Percentiles rank a stretch among this genome's conserved stretches.
phyloP scores from a whole-genome alignment of 2,797 vertebrate genomes.

The Ctenosaura bakeri region DNA sequence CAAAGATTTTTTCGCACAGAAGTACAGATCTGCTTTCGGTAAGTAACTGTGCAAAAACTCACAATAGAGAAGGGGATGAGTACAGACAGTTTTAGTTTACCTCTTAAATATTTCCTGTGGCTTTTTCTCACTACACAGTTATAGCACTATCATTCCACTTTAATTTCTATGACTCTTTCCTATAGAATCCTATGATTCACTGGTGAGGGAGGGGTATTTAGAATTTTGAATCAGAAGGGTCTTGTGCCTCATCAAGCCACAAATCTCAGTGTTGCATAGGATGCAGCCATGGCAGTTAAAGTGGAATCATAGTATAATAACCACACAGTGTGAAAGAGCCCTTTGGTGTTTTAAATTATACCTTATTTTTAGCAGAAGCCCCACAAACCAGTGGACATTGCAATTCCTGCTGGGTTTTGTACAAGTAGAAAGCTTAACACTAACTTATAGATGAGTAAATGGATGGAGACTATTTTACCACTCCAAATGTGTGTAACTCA shows the following conservation, averaged over 20 bases:
- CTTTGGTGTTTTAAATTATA: too few species aligned
- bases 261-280: too few species aligned
- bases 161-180: too few species aligned
- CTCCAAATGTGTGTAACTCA: not conserved
- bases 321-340: too few species aligned
- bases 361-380: not conserved
- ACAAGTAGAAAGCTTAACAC: not conserved
- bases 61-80: rapidly evolving
- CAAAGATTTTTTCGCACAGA: slow-evolving; percentile 81
- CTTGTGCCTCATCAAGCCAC: too few species aligned
- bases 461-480: not conserved
- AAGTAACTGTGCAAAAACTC: slow-evolving; percentile 33
- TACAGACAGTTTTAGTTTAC: rapidly evolving
- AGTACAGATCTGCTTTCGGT: slow-evolving; percentile 81
- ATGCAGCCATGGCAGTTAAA: too few species aligned
- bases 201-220: too few species aligned
- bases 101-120: rapidly evolving
- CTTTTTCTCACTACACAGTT: not conserved
- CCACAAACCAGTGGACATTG: rapidly evolving
- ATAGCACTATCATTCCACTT: too few species aligned
- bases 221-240: too few species aligned
- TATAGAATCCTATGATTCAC: too few species aligned
- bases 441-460: not conserved
- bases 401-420: rapidly evolving
- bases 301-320: too few species aligned